Conservation (phyloP, 1,140 invertebrate species). For the Trypoxylus dichotomus region DNA sequence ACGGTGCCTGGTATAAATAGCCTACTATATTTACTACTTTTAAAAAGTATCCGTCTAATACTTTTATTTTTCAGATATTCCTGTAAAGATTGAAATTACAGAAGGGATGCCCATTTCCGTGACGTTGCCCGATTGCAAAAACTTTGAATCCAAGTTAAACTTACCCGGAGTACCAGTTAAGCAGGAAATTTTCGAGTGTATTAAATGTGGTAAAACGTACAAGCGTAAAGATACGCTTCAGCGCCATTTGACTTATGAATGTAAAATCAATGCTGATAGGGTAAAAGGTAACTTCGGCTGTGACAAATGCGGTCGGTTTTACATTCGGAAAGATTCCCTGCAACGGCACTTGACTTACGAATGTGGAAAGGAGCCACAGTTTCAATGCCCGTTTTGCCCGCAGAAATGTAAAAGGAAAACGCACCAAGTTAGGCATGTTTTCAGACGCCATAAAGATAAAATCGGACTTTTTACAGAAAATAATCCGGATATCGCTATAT, state of each 20-base stretch:
- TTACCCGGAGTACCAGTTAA: slow-evolving; percentile 63
- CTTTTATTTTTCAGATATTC: slow-evolving; percentile 48
- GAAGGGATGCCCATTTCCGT: slow-evolving; percentile 33
- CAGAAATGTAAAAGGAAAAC: slow-evolving; percentile 63
- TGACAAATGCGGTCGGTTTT: background rate
- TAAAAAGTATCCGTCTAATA: background rate
- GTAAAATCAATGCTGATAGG: slow-evolving; percentile 31
- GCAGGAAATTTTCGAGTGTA: slow-evolving; percentile 59
- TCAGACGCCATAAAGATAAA: slow-evolving; percentile 59
- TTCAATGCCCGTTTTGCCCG: slow-evolving; percentile 78
- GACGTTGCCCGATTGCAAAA: slow-evolving; percentile 38
- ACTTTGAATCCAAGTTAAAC: slow-evolving; percentile 28
- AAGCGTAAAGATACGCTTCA: slow-evolving; percentile 36
- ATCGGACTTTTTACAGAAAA: slow-evolving; percentile 54
- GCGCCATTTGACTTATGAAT: slow-evolving; percentile 47
- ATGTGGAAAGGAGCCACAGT: slow-evolving; percentile 74
- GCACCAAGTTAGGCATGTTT: slow-evolving; percentile 61
- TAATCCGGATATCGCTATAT: slow-evolving; percentile 42
- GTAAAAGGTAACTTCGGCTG: slow-evolving; percentile 1
- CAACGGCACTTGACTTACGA: slow-evolving; percentile 65
- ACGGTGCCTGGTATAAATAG: slow-evolving; percentile 1
- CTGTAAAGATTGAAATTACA: slow-evolving; percentile 45
- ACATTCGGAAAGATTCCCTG: slow-evolving; percentile 51
- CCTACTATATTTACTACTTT: background rate
- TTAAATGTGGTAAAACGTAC: slow-evolving; percentile 41